phyloP scores from a whole-genome alignment of 1,140 invertebrate species.

The Heterodera schachtii region DNA sequence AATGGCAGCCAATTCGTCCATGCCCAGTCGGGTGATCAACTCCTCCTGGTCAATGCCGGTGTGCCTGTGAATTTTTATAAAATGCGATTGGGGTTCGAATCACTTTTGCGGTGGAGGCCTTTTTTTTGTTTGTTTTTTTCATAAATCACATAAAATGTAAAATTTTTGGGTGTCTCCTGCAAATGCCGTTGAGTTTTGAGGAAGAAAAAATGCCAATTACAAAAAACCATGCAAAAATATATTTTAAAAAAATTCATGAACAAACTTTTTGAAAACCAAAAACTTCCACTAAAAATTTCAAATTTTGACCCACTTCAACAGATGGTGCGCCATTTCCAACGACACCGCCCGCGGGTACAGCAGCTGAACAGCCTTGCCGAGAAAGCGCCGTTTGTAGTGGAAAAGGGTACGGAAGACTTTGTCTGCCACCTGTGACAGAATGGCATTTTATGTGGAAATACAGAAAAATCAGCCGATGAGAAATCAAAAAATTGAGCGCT shows the following conservation, averaged over 20 bases:
- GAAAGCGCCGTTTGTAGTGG: conserved; percentile 82
- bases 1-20: conserved; percentile 79
- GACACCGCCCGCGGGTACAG: conserved; percentile 75
- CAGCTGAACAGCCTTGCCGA: conserved; percentile 72
- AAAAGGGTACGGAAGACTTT: conserved; percentile 86
- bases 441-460: conserved; percentile 23
- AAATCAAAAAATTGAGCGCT: no score
- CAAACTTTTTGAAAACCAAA: no score
- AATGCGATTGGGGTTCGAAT: no score
- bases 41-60: conserved; percentile 75
- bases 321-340: conserved; percentile 73
- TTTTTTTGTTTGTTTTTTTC: no score
- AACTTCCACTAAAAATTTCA: not conserved
- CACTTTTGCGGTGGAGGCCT: no score
- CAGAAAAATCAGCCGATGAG: not conserved
- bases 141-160: not conserved
- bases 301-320: conserved; percentile 69
- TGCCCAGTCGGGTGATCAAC: conserved; percentile 75
- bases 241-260: no score
- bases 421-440: conserved; percentile 84
- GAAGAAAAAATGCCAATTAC: no score
- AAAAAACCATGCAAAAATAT: no score
- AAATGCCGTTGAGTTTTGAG: no score
- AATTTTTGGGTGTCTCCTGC: not conserved
- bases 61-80: conserved; percentile 68